Base-by-base conservation (phyloP, 2,888 invertebrate species). In the Athrips mouffetella region DNA sequence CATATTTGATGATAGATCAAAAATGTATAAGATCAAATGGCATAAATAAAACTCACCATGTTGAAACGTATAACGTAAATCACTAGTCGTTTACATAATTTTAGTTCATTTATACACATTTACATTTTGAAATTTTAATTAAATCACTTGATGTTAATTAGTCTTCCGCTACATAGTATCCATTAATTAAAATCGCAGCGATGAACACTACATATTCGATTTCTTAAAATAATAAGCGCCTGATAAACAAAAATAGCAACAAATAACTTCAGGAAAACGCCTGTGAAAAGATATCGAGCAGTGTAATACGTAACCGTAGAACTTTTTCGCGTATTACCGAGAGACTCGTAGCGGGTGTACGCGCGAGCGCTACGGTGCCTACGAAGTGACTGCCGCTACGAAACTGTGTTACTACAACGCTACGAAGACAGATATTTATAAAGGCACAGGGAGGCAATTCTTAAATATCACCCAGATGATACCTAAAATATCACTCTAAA, bases 331-430 rank as follows among this genome's bases (percentile, higher is more conserved):
- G 65, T 62, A 59, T 58, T 52, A 47, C 56, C 60, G 58, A 56
- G 57, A 47, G 37, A 20, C 5, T 25, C 49, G 39, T 41, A 48
- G 45, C 48, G 13, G 16, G 64, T 73, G 70, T 73, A 68, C 73
- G 65, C 50, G 58, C 59, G 55, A 7, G 44, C 52, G 62, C 72
- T 75, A 71, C 73, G 68, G 52, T 40, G 48, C 60, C 63, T 63
- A 61, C 62, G 58, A 57, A 8, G 7, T 30, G 47, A 47, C 47
- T 47, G 30, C 18, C 13, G 40, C 40, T 40, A 21, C 40, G 40
- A 40, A 8, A 8, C 15, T n/a, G n/a, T n/a, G 2, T 31, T 8
- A 8, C 2, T 8, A n/a, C 13, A 16, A 33, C 13, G 16, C 33
- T 33, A 33, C 33, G 33, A 33, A 33, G 7, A 8, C 4, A 16